Evolutionary conservation across 1,140 invertebrate genomes (phyloP), one percentile per base, ranked within the genome.

Genomic region (Stegodyphus dumicola): DNA sequence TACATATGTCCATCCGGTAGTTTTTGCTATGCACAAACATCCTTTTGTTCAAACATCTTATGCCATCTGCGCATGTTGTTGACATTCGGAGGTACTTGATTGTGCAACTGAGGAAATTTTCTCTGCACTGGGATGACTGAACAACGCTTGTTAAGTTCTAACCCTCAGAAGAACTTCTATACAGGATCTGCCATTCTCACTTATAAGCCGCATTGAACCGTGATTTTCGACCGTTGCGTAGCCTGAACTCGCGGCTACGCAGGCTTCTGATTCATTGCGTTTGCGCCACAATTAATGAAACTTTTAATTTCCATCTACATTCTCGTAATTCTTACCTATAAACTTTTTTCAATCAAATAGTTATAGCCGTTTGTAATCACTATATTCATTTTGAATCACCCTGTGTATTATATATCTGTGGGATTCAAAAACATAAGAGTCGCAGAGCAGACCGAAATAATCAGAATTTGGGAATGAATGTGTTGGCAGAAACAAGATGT

Each of bases 1-100:
- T 18, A n/a, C 2, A 15, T 11, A 2, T 4, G n/a, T 18, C n/a
- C 33, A 5, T 70, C 13, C 7, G 7, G 33, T 33, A 18, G 11
- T 11, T 70, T 70, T 70, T 70, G 7, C 33, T 11, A 4, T 70
- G 48, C 48, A 70, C 69, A 70, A 70, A 70, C 18, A 70, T 70
- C 69, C 69, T 48, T 13, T 56, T 56, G 7, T 56, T 56, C 69
- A 70, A 70, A 51, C 69, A 70, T 70, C 69, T 33, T 48, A 51
- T 51, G 48, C 18, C 69, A 70, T 70, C 3, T 70, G 69, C 1
- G 33, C 49, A 18, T 70, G 69, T 51, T n/a, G n/a, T n/a, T 70
- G 7, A 10, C 48, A 70, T 70, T 70, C 49, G 69, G 69, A 70
- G 15, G 7, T 49, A 18, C 33, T 70, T 70, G 33, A 49, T 51